Percentiles rank a stretch among this genome's conserved stretches.
Conservation (phyloP, 2,888 invertebrate species). For the Lottia gigantea region DNA sequence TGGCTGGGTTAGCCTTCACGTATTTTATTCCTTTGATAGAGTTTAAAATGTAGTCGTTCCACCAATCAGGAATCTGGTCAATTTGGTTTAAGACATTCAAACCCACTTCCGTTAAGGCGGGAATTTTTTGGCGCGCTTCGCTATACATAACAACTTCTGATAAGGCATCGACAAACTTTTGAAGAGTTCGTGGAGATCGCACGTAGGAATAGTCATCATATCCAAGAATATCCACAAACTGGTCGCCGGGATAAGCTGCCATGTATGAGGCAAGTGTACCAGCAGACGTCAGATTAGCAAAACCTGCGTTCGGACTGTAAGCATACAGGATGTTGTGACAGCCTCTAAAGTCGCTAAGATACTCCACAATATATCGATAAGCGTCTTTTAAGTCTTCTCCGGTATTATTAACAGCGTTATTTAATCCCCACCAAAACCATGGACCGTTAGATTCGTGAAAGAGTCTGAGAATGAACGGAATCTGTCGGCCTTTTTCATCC, state of each 20-base stretch:
- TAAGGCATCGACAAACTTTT: constrained; percentile 5
- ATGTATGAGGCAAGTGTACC: background rate
- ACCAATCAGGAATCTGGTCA: constrained; percentile 8
- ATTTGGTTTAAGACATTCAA: background rate
- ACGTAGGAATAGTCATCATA: constrained; percentile 11
- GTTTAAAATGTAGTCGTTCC: constrained; percentile 16
- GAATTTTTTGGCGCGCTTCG: constrained; percentile 12
- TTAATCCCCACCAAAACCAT: constrained; percentile 41
- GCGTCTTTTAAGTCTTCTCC: constrained; percentile 28
- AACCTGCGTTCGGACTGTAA: constrained; percentile 16
- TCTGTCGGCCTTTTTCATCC: constrained; percentile 25
- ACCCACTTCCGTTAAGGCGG: constrained; percentile 15
- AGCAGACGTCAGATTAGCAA: background rate
- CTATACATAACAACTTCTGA: constrained; percentile 11
- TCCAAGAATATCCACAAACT: constrained; percentile 19
- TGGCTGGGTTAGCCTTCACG: constrained; percentile 6
- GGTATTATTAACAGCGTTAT: constrained; percentile 23
- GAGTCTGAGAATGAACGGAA: constrained; percentile 32
- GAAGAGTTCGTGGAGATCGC: background rate
- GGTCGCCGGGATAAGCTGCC: constrained; percentile 19
- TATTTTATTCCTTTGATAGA: background rate
- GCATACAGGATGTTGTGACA: constrained; percentile 24
- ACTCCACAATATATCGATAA: constrained; percentile 24
- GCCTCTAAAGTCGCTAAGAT: constrained; percentile 16
- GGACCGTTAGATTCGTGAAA: constrained; percentile 38